Evolutionary conservation across 2,888 invertebrate species (phyloP).

Genomic region (Anorthoa munda): DNA sequence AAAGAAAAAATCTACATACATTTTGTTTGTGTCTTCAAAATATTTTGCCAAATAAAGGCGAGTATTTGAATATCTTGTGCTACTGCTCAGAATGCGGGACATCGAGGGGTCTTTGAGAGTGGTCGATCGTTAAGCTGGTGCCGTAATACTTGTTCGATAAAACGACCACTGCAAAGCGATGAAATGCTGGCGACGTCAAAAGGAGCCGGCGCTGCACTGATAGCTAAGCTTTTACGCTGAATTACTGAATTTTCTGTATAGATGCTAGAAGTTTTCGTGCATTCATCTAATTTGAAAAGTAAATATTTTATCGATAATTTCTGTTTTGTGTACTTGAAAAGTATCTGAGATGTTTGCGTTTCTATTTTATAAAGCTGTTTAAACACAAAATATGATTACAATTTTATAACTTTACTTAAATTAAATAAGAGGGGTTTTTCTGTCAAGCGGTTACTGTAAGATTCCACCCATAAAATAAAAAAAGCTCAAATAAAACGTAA

Average conservation of each 20-base stretch:
- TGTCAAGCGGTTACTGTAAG: slow-evolving; percentile 31
- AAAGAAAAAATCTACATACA: slow-evolving; percentile 33
- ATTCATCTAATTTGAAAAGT: slow-evolving; percentile 39
- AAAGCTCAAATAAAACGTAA: slow-evolving; percentile 49
- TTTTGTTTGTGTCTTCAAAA: slow-evolving; percentile 43
- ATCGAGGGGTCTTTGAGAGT: slow-evolving; percentile 48
- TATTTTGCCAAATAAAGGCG: slow-evolving; percentile 41
- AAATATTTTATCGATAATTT: slow-evolving; percentile 12
- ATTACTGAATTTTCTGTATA: slow-evolving; percentile 48
- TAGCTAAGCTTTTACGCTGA: slow-evolving; percentile 55
- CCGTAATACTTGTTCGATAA: slow-evolving; percentile 60
- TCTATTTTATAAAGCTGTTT: slow-evolving; percentile 1
- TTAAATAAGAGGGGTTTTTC: slow-evolving; percentile 6
- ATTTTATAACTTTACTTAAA: slow-evolving; percentile 11
- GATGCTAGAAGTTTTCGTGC: slow-evolving; percentile 7
- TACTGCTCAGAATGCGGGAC: slow-evolving; percentile 28
- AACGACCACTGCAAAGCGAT: slow-evolving; percentile 58
- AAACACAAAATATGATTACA: slow-evolving; percentile 26
- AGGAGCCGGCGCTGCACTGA: slow-evolving; percentile 48
- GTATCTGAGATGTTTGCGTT: neutral
- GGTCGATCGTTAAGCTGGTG: slow-evolving; percentile 55
- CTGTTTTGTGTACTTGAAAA: slow-evolving; percentile 10
- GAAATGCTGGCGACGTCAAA: slow-evolving; percentile 58
- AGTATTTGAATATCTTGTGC: slow-evolving; percentile 44
- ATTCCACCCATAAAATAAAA: slow-evolving; percentile 41